Percentiles rank a stretch among this genome's conserved stretches.
Conservation (phyloP, 2,113 vertebrate species). For the Pituophis catenifer region DNA sequence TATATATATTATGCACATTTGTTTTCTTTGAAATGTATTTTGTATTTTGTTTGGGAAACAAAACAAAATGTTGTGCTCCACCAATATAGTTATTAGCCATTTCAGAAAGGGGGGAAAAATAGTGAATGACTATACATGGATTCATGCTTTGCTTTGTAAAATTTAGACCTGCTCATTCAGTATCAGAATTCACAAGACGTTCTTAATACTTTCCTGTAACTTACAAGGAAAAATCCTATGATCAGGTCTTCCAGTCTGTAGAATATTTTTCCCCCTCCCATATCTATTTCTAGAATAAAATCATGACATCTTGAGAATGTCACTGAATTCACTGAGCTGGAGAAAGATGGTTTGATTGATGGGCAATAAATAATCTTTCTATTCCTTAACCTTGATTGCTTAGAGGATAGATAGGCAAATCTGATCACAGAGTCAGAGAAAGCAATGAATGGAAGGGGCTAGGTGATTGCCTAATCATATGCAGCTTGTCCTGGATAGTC, state of each 20-base stretch:
- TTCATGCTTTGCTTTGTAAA: not conserved
- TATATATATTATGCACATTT: not conserved
- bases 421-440: not conserved
- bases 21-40: not conserved
- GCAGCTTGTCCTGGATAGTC: not conserved
- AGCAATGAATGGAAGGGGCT: not conserved
- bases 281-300: not conserved
- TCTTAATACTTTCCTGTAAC: not conserved
- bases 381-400: slow-evolving; percentile 13
- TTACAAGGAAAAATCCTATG: too few species aligned
- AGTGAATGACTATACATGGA: too few species aligned
- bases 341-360: not conserved
- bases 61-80: not conserved
- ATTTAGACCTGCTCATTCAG: not conserved
- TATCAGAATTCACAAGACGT: not conserved
- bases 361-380: not conserved
- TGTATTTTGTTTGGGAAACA: not conserved
- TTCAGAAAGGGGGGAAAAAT: not conserved
- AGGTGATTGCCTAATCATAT: slow-evolving; percentile 7
- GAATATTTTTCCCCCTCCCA: not conserved
- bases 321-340: not conserved
- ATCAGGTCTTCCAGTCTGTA: not conserved
- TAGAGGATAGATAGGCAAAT: not conserved
- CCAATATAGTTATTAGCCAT: not conserved
- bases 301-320: not conserved